phyloP scores from a whole-genome alignment of 2,113 vertebrate species.

The Micronycteris hirsuta region DNA sequence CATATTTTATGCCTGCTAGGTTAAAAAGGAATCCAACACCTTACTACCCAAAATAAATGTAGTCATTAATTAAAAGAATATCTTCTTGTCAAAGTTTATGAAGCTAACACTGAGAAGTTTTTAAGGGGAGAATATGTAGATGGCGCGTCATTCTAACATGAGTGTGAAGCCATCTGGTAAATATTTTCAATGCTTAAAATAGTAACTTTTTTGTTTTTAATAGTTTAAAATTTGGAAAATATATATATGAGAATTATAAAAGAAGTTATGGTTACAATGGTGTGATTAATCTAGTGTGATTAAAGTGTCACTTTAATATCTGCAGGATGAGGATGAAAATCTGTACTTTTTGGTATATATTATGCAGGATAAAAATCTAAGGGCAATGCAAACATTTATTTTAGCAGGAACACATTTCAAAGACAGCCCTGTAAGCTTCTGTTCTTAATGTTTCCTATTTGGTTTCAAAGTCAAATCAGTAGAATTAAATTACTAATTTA shows the following conservation, averaged over 20 bases:
- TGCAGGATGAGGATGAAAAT: not conserved
- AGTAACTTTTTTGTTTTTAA: not conserved
- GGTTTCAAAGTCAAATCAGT: not conserved
- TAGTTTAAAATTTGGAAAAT: not conserved
- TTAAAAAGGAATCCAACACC: not conserved
- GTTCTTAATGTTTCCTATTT: not conserved
- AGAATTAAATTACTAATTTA: conserved; percentile 5
- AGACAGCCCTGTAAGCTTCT: conserved; percentile 12
- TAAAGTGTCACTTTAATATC: not conserved
- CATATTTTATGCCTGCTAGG: not conserved
- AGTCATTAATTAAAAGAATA: not conserved
- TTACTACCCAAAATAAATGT: not conserved
- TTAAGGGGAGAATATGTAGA: not conserved
- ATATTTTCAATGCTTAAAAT: not conserved
- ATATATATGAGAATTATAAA: not conserved
- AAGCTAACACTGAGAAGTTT: not conserved
- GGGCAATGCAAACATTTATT: not conserved
- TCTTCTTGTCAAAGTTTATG: not conserved
- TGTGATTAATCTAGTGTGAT: not conserved
- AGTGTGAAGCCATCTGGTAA: not conserved
- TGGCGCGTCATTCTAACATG: not conserved
- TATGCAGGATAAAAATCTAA: not conserved
- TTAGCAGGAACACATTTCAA: not conserved
- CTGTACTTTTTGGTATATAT: not conserved
- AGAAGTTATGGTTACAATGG: not conserved